Evolutionary conservation across 2,888 invertebrate genomes (phyloP), one percentile per base, ranked within the genome.

Genomic region (Caenorhabditis zanzibari): DNA sequence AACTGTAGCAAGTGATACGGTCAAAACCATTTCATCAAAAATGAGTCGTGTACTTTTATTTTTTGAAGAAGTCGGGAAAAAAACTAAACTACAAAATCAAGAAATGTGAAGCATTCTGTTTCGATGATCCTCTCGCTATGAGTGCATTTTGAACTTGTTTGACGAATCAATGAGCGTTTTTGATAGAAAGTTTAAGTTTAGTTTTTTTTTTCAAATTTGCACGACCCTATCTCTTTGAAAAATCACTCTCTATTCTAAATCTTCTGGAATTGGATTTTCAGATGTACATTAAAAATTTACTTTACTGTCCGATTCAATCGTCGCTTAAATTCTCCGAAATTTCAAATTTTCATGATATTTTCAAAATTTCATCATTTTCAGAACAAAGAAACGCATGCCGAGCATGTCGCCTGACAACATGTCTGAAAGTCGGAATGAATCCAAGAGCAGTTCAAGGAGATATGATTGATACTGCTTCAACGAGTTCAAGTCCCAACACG

Each of bases 401-500:
- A 12, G 77, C 89, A 0, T 88, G 89, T 68, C 81, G 89, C 2
- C 72, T 88, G 32, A 68, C 49, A 10, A 72, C 71, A 38, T 88
- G 88, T 63, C 66, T 89, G 1, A 71, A 82, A 69, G 85, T 89
- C 16, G 89, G 89, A 63, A 89, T 89, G 89, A 89, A 89, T 71
- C 88, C 89, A 9, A 79, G 88, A 38, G 89, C 89, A n/a, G 89
- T 89, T 16, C 89, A 89, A 59, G 82, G 82, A 19, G 83, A 86
- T 32, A 49, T 52, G 22, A 47, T n/a, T 5, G 74, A 69, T 32
- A 66, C 58, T 0, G 74, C 75, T 16, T 71, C 75, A 7, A 81
- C 81, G 19, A 72, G 76, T 32, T 82, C 76, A n/a, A 75, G 68
- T 22, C 73, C 61, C 24, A 74, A 74, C 22, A 24, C 69, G 22